phyloP scores from a whole-genome alignment of 2,797 vertebrate species.

The Prunella strophiata region DNA sequence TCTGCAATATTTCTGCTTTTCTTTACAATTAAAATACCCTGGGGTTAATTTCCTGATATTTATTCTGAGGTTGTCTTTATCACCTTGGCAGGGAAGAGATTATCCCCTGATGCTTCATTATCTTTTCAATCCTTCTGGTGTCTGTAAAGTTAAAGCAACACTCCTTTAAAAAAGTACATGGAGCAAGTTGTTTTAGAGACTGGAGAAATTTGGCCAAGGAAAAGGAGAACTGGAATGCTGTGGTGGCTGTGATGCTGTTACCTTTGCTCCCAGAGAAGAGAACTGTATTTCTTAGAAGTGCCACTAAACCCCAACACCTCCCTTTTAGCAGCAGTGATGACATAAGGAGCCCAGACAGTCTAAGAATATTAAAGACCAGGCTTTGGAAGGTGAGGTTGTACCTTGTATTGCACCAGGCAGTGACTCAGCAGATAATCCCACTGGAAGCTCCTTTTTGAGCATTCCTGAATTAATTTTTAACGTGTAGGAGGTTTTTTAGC shows the following conservation, averaged over 20 bases:
- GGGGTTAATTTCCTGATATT: background rate
- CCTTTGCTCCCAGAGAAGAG: background rate
- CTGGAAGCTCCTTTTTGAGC: background rate
- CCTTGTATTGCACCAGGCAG: background rate
- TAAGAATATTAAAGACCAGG: background rate
- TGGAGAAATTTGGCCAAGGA: background rate
- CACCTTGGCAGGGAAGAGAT: slow-evolving; percentile 12
- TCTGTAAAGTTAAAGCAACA: background rate
- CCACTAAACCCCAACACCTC: background rate
- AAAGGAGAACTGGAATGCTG: background rate
- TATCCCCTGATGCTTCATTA: slow-evolving; percentile 26
- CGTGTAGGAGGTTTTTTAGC: background rate
- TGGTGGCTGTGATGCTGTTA: background rate
- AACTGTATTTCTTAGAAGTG: background rate
- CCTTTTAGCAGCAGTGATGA: background rate
- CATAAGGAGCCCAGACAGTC: background rate
- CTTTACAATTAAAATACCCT: background rate
- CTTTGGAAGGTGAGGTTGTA: background rate
- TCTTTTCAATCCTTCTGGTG: background rate
- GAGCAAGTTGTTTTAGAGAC: background rate
- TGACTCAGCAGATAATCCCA: background rate
- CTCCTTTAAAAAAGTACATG: background rate
- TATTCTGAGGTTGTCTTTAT: background rate
- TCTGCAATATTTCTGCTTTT: background rate
- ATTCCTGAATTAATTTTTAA: background rate